Percentiles rank a stretch among this genome's conserved stretches.
These are phyloP conservation scores for Drosophila ironensis DNA, from an alignment of 1,140 invertebrate genomes.

Conservation along the genomic window DNA sequence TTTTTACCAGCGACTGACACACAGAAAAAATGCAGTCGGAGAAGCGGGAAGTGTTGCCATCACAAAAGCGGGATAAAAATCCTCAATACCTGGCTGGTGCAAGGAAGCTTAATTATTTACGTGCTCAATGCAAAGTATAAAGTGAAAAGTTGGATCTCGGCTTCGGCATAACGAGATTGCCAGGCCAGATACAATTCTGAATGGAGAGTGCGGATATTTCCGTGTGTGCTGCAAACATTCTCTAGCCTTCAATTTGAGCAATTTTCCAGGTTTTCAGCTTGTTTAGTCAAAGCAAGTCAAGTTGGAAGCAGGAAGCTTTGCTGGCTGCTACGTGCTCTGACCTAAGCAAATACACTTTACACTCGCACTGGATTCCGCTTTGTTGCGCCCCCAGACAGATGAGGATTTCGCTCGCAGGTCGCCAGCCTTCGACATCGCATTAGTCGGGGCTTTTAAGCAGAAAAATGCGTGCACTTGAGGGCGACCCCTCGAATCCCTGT, in stretches of 20 bases:
- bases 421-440: constrained; percentile 51
- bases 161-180: constrained; percentile 25
- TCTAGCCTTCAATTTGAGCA: constrained; percentile 45
- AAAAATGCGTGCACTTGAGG: constrained; percentile 79
- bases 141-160: constrained; percentile 1
- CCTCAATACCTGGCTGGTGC: constrained; percentile 2
- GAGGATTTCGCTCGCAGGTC: constrained; percentile 39
- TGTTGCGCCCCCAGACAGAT: constrained; percentile 67
- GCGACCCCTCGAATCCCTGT: neutral
- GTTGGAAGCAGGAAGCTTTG: constrained; percentile 9
- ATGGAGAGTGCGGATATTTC: neutral
- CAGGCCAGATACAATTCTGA: constrained; percentile 22
- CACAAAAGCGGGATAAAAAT: constrained; percentile 43
- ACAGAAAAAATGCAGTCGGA: constrained; percentile 26
- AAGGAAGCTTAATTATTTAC: constrained; percentile 69
- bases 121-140: constrained; percentile 1
- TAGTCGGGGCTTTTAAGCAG: constrained; percentile 79
- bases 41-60: constrained; percentile 59
- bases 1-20: constrained; percentile 53
- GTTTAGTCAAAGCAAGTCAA: constrained; percentile 59
- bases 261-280: constrained; percentile 40
- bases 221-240: constrained; percentile 16
- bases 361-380: constrained; percentile 54
- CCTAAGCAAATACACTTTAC: constrained; percentile 71
- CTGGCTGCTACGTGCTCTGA: constrained; percentile 44